Evolutionary conservation across 2,888 invertebrate species (phyloP), one percentile per base, ranked within the genome.

Genomic region (Drosophila meridionalis): DNA sequence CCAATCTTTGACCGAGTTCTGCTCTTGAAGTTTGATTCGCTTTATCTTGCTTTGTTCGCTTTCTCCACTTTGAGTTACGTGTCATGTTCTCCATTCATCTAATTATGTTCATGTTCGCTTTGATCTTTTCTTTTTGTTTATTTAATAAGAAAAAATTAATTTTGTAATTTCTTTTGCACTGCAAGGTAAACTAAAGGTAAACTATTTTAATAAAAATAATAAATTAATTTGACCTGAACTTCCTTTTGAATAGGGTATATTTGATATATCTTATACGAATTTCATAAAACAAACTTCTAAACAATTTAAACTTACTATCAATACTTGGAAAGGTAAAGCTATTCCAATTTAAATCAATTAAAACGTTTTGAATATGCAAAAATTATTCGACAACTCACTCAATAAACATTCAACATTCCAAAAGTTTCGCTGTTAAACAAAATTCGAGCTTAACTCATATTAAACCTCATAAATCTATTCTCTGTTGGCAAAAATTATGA

Each of bases 401-500:
- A 32, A 28, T 32, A 30, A 30, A 8, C 8, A 20, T 52, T 34
- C 3, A 12, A 52, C 26, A 26, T 20, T 34, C 52, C 34, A 26
- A 3, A 52, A 26, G 4, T 20, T 52, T 36, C 11, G 11, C 7
- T 0, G 36, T 20, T 11, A 36, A 52, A 36, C 36, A 12, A 36
- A 6, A 26, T 36, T 36, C 12, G 12, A 12, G 34, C 3, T 36
- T 7, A 26, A 9, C 36, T 36, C 52, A 6, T 20, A 20, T 20
- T 34, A 20, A 34, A 11, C 34, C 52, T 20, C 32, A 52, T 30
- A 11, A n/a, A 34, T 14, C 14, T 8, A 9, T n/a, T 0, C 14
- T 14, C 56, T 11, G 11, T 8, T 11, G 28, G 5, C 38, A 20
- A 28, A 45, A 71, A 57, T 64, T 56, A 70, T 71, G 47, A 53